Evolutionary conservation across 2,113 vertebrate species (phyloP).

Genomic region (Trichechus manatus): DNA sequence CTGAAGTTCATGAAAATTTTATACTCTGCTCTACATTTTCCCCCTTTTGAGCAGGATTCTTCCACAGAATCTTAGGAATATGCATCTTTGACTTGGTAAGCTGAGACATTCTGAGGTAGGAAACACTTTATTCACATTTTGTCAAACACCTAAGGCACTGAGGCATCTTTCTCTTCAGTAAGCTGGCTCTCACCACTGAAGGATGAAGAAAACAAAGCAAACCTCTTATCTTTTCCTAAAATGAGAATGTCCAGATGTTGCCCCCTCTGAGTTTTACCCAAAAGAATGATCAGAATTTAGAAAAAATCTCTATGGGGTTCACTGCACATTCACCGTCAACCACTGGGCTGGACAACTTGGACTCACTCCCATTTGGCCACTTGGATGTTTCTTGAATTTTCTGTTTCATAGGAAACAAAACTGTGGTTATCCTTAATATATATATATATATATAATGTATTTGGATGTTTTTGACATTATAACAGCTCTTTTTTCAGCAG

Average conservation of each 20-base stretch:
- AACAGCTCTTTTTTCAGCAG: conserved; percentile 33
- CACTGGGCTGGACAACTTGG: background rate
- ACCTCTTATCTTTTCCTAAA: background rate
- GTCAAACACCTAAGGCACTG: background rate
- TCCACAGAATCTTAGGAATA: background rate
- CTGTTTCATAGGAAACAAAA: conserved; percentile 48
- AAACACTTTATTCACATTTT: background rate
- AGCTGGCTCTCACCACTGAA: background rate
- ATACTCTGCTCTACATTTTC: too few relatives aligned
- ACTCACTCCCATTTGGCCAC: background rate
- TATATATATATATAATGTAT: background rate
- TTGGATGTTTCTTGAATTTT: background rate
- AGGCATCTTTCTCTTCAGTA: background rate
- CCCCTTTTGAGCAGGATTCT: too few relatives aligned
- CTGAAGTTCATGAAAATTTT: too few relatives aligned
- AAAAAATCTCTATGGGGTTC: background rate
- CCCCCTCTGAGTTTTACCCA: background rate
- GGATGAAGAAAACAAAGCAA: background rate
- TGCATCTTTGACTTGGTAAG: background rate
- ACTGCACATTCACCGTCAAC: background rate
- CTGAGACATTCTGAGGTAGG: background rate
- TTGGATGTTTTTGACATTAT: conserved; percentile 47
- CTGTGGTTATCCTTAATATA: conserved; percentile 33
- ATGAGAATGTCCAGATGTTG: background rate
- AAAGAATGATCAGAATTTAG: background rate